Conservation (phyloP, 2,113 vertebrate species). For the Capricornis sumatraensis region DNA sequence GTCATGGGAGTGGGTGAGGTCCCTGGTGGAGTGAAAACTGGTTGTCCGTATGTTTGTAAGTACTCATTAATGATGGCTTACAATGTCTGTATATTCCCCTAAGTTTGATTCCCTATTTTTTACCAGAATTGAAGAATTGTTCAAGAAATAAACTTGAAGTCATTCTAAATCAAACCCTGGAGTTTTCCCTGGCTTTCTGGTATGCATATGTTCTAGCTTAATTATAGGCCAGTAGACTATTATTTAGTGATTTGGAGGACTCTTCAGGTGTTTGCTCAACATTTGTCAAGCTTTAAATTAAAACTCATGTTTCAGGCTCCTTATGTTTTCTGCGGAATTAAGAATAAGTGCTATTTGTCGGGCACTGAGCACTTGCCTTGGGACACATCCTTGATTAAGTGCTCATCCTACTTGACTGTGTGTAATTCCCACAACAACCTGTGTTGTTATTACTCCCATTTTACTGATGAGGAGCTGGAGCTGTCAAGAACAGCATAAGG, state of each 20-base stretch:
- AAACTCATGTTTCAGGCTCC: not conserved
- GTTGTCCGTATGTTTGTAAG: not conserved
- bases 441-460: not conserved
- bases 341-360: not conserved
- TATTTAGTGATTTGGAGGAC: not conserved
- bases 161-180: not conserved
- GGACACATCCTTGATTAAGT: not conserved
- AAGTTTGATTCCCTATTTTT: not conserved
- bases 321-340: not conserved
- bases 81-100: not conserved
- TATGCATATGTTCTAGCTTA: not conserved
- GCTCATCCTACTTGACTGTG: not conserved
- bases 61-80: not conserved
- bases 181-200: not conserved
- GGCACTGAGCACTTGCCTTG: not conserved
- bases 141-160: not conserved
- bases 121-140: not conserved
- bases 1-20: not conserved
- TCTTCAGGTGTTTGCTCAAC: slow-evolving; percentile 15
- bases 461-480: not conserved
- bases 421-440: not conserved
- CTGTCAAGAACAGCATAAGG: not conserved
- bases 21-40: not conserved
- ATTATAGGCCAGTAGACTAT: not conserved
- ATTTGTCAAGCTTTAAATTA: slow-evolving; percentile 43